Base-by-base conservation (phyloP, 2,797 vertebrate genomes). In the Poeciliopsis paucimaculata region DNA sequence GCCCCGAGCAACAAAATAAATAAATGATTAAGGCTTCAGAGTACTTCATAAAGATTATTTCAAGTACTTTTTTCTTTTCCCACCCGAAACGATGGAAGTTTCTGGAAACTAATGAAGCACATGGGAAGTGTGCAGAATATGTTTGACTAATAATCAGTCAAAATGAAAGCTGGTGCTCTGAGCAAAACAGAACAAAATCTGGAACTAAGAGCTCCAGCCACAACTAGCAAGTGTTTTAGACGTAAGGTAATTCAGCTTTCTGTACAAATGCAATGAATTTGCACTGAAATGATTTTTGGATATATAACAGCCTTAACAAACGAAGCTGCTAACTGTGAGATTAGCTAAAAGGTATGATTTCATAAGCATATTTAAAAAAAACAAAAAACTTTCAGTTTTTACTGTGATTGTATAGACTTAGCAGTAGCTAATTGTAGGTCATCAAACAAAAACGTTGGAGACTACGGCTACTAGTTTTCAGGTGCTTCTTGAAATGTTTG, bases 11-110 rank as follows among this genome's bases (percentile, higher is more conserved):
- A 46, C 53, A 81, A 46, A 89, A 91, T 92, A 92, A 94, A 94
- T 92, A 93, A 92, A 92, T 93, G 90, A 95, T 93, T 90, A 83
- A 36, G 46, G 75, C 84, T 92, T 89, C 77, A 78, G 74, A 89
- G 83, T 80, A 84, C 77, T 86, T 82, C 68, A 28, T 8, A 49
- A 86, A 60, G 90, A 92, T 80, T 88, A 89, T 91, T 90, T 91
- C 68, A 82, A 80, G 84, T 81, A 80, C 55, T 28, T 28, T 28
- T 57, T 57, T 86, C 80, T 88, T 83, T 77, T 78, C 49, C 23
- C 78, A 87, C 12, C 43, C 9, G 46, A 77, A 68, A 89, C 8
- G 18, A 13, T 31, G n/a, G 18, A 68, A 10, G 18, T 41, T 26
- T 41, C 66, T 43, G 23, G 23, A 34, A 10, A 15, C 1, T 85